Conservation (phyloP, 2,797 vertebrate genomes). For the Carduelis carduelis region DNA sequence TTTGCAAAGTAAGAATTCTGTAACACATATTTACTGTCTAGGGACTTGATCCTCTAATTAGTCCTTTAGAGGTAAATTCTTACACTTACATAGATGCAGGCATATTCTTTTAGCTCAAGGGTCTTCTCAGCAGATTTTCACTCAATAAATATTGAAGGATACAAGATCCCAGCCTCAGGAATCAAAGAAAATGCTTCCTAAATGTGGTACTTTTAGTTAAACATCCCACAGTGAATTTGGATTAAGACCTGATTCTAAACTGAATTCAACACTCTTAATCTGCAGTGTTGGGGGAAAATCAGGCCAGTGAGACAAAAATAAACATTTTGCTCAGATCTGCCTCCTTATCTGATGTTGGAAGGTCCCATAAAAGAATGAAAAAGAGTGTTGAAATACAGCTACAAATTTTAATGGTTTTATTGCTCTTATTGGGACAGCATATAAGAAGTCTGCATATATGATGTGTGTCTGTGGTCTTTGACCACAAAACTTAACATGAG, state of each 20-base stretch:
- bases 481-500: constrained; percentile 43
- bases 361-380: not conserved
- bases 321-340: not conserved
- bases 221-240: not conserved
- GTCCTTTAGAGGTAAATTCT: not conserved
- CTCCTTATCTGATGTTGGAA: not conserved
- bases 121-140: not conserved
- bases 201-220: not conserved
- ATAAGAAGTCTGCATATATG: constrained; percentile 1
- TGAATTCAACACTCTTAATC: not conserved
- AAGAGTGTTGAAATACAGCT: not conserved
- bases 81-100: not conserved
- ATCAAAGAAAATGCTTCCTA: not conserved
- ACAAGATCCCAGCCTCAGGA: not conserved
- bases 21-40: not conserved
- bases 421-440: constrained; percentile 19
- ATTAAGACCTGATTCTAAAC: not conserved
- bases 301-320: not conserved
- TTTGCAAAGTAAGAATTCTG: not conserved
- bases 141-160: not conserved
- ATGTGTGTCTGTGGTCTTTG: constrained; percentile 43
- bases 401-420: not conserved
- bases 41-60: not conserved
- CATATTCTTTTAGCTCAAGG: not conserved
- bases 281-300: not conserved